Base-by-base conservation (phyloP, 2,888 invertebrate species). In the Gasteruption jaculator region DNA sequence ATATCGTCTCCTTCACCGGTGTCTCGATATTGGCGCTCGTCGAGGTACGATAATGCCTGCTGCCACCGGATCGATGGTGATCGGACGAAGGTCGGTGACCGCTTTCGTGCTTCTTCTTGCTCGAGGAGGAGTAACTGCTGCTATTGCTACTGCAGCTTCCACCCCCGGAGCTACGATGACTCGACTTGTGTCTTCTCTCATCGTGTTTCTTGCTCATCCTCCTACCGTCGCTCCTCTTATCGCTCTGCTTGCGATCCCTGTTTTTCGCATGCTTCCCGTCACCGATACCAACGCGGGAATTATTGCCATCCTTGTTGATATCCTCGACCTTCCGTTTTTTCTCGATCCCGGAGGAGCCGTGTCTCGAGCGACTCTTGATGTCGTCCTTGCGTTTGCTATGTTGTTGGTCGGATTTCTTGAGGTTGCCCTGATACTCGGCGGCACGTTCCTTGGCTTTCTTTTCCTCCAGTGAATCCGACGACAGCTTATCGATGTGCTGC, bases 391-490 rank as follows among this genome's bases (percentile, higher is more conserved):
- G 58, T 15, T 68, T 65, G 1, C 63, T 65, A 21, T 68, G 66
- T 18, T 68, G 70, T 12, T 60, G 61, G 38, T 70, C 71, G 0
- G 70, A 69, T 22, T 70, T 71, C 22, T 71, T 71, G 5, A 70
- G 39, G 43, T 71, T 71, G 3, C 71, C 70, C 42, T 70, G 70
- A 51, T 71, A 70, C 48, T 71, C 71, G 2, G 68, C 71, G 5
- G 71, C 71, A 3, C 71, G 55, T 20, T 69, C 71, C 29, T 71
- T 71, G 0, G 71, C 71, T 25, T 71, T 71, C 20, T 68, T 70
- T 41, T 70, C 69, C 25, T 69, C 68, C 14, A 63, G 38, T 1
- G 56, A 50, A 21, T 63, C 62, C 1, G 45, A 43, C 10, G 44
- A 56, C n/a, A 57, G 47, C 27, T 63, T 61, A 4, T 64, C 63